Base-by-base conservation (phyloP, 2,888 invertebrate genomes). In the Polylopha cassiicola region DNA sequence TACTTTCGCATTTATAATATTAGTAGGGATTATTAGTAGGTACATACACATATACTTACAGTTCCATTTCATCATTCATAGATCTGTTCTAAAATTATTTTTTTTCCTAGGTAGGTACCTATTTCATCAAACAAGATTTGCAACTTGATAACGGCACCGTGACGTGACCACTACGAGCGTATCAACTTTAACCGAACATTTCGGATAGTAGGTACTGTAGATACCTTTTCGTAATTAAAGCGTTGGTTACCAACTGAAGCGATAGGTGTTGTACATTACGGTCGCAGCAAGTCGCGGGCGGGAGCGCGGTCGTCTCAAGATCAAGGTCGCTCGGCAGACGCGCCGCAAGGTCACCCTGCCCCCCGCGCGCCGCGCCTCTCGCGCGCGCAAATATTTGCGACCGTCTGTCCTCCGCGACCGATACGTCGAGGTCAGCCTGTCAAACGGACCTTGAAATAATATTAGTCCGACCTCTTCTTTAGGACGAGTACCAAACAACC, bases 371-470 rank as follows among this genome's bases (percentile, higher is more conserved):
- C 55, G 44, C 53, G 46, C 51, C 47, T 37, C 55, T 29, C 51
- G 41, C 65, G 73, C 73, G 73, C 77, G 74, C 82, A 81, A 81
- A 82, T 81, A 82, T 82, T 81, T 82, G 79, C 80, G 78, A 73
- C 74, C 73, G 82, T 80, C 79, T 79, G 84, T 84, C 84, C 84
- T 80, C 82, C 78, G 73, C 81, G 84, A 81, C 84, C 84, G 84
- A 84, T 84, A 84, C 73, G 79, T 73, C 80, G 84, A 85, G 84
- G 84, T 85, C 84, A 77, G 66, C 65, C 70, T 68, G 79, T 68
- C 75, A 74, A 67, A 49, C 65, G 75, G 76, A 82, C 84, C 84
- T 84, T 84, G 79, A 75, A 76, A 74, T 69, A 73, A 73, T 78
- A 79, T 73, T 73, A 75, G 42, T 68, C 72, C 76, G 79, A 78